Evolutionary conservation across 92 coral and sea anemone genomes (phyloP), one percentile per base, ranked within the genome.

Genomic region (Phymanthus crucifer): DNA sequence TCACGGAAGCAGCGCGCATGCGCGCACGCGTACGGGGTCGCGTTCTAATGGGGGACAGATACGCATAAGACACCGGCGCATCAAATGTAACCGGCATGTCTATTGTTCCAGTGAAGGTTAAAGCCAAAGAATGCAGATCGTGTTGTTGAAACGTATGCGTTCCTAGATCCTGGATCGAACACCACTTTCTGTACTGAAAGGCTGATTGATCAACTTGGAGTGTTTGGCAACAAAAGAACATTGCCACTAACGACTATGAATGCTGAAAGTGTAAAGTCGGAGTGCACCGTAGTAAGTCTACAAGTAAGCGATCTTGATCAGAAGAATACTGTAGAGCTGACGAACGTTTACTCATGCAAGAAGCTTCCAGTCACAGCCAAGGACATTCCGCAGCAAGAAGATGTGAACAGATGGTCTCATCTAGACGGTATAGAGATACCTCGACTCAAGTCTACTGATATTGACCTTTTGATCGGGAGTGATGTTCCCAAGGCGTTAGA

Each of bases 181-280:
- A 75, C 83, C 14, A 54, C 80, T 11, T 85, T 85, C 72, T 78
- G 88, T 74, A 85, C 93, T 14, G 84, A 89, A 19, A 66, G 61
- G 70, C 74, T 89, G 77, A 80, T 89, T 24, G 72, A 47, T 24
- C 72, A 67, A n/a, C n/a, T n/a, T n/a, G n/a, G n/a, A n/a, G n/a
- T n/a, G n/a, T n/a, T n/a, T n/a, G n/a, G n/a, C n/a, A n/a, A n/a
- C n/a, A n/a, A n/a, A n/a, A n/a, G n/a, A n/a, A 69, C 80, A 10
- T 72, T 89, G 21, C 86, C 89, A 5, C 83, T 89, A 11, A 91
- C 90, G 0, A 91, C 96, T 12, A 10, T 92, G 58, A 69, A 45
- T 14, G 57, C 21, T 24, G 81, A 40, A 32, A 67, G 81, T 13
- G 57, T 72, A 16, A 32, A 40, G 24, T 77, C 43, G 17, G 72